Conservation (phyloP, 2,797 vertebrate species). For the Lindbergichthys nudifrons region DNA sequence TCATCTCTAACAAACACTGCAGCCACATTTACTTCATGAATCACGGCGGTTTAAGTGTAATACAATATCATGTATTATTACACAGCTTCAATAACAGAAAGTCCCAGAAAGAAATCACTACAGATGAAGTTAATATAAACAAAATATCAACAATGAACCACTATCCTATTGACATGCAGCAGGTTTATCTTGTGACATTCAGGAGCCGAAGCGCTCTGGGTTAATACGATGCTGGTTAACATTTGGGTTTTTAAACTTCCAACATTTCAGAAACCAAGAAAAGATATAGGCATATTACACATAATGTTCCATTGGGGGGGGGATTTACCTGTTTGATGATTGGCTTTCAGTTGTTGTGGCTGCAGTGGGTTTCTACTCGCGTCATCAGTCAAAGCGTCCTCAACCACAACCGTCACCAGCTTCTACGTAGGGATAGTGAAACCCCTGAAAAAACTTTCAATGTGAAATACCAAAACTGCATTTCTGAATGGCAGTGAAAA, state of each 20-base stretch:
- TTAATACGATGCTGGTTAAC: neutral
- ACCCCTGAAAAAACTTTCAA: conserved; percentile 11
- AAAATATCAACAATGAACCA: neutral
- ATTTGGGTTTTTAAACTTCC: neutral
- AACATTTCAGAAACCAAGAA: neutral
- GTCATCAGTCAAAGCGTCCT: neutral
- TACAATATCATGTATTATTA: neutral
- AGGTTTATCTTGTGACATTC: neutral
- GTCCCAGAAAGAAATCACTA: no score
- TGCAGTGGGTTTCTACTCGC: neutral
- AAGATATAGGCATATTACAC: neutral
- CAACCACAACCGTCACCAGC: conserved; percentile 19
- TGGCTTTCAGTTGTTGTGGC: conserved; percentile 7
- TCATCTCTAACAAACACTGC: neutral
- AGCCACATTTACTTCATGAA: neutral
- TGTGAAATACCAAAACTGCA: conserved; percentile 13
- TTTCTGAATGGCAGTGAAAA: conserved; percentile 25
- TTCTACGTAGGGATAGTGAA: conserved; percentile 8
- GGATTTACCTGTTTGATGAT: conserved; percentile 13
- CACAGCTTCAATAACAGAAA: neutral
- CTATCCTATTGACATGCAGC: neutral
- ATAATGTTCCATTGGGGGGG: neutral
- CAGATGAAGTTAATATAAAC: neutral
- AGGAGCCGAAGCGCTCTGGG: neutral
- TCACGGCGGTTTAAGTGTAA: neutral